phyloP scores from a whole-genome alignment of 2,888 invertebrate species.

The Leucania comma region DNA sequence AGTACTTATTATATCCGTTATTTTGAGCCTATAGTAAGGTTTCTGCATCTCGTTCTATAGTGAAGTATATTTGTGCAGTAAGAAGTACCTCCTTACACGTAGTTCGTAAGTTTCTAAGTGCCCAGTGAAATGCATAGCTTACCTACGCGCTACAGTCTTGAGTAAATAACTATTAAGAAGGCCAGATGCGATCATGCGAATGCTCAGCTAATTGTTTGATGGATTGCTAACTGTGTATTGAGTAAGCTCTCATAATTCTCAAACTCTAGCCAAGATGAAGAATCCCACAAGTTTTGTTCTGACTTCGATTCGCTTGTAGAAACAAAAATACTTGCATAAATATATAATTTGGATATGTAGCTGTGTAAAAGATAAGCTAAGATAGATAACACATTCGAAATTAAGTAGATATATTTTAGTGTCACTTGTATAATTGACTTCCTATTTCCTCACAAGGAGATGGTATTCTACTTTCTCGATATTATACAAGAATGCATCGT shows the following conservation, averaged over 20 bases:
- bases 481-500: slow-evolving; percentile 29
- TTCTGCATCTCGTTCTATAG: not conserved
- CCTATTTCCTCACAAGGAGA: slow-evolving; percentile 49
- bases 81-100: not conserved
- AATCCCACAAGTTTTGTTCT: slow-evolving; percentile 1
- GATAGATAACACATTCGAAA: slow-evolving; percentile 8
- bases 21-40: too few species aligned
- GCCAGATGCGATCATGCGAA: slow-evolving; percentile 28
- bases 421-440: slow-evolving; percentile 15
- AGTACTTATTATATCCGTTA: too few species aligned
- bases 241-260: not conserved
- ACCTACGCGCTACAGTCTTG: not conserved
- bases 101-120: not conserved
- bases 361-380: not conserved
- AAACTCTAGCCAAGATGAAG: not conserved
- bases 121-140: not conserved
- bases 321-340: not conserved
- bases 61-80: not conserved
- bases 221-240: slow-evolving; percentile 44
- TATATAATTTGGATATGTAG: too few species aligned
- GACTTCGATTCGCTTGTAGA: not conserved
- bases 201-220: slow-evolving; percentile 43
- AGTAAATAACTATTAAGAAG: slow-evolving; percentile 27
- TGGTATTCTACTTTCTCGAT: slow-evolving; percentile 33
- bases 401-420: not conserved